These are phyloP conservation scores for Salticus scenicus DNA, from an alignment of 2,888 invertebrate species.

Conservation along the genomic window DNA sequence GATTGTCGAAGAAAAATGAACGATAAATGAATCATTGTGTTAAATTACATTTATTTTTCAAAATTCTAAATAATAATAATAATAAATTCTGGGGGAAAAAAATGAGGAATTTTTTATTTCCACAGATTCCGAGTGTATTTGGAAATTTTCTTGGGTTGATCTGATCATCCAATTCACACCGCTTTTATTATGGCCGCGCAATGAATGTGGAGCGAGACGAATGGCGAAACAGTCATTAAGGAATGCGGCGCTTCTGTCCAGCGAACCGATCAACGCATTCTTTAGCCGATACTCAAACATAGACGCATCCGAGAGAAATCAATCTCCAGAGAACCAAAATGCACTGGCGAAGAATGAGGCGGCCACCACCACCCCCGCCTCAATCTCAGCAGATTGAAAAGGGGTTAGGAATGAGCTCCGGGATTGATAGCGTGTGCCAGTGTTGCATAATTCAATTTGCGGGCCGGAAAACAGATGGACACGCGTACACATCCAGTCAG, in stretches of 20 bases:
- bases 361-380: constrained; percentile 27
- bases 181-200: too few species aligned
- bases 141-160: too few species aligned
- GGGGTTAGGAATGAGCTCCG: constrained; percentile 17
- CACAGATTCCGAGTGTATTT: too few species aligned
- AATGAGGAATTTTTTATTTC: too few species aligned
- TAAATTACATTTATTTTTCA: too few species aligned
- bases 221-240: background rate
- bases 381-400: constrained; percentile 56
- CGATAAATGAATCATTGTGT: too few species aligned
- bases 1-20: too few species aligned
- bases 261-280: background rate
- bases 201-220: background rate
- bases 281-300: background rate
- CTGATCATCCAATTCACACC: too few species aligned
- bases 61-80: too few species aligned
- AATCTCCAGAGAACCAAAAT: background rate
- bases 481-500: constrained; percentile 56
- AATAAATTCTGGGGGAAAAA: too few species aligned
- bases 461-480: constrained; percentile 59
- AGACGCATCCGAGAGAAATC: background rate
- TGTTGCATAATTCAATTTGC: constrained; percentile 69
- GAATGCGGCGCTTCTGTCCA: background rate
- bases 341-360: background rate
- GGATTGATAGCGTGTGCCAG: constrained; percentile 66